A percentile compares a stretch with the other conserved stretches of the same genome.
Evolutionary conservation across 2,113 vertebrate species (phyloP).

Genomic region (Cyanoderma ruficeps): DNA sequence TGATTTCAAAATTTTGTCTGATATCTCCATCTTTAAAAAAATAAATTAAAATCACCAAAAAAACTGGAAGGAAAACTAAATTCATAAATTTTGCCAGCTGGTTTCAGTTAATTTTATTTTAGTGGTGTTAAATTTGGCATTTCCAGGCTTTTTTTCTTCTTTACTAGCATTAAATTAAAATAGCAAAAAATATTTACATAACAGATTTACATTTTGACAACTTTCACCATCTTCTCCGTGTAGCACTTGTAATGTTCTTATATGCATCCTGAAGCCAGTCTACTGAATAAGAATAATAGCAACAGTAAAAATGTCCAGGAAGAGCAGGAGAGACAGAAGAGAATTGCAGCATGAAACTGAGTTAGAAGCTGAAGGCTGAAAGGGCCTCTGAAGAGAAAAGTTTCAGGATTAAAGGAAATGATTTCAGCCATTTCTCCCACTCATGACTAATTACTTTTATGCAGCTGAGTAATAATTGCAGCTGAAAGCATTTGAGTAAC

Average conservation of each 20-base stretch:
- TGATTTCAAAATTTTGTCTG: constrained; percentile 16
- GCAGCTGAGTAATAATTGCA: constrained; percentile 3
- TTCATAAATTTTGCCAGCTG: not conserved
- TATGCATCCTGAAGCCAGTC: not conserved
- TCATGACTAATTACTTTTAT: not conserved
- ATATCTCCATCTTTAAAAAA: not conserved
- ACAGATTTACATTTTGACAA: not conserved
- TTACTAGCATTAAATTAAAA: not conserved
- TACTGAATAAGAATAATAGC: not conserved
- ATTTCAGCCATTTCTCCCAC: not conserved
- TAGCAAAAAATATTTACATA: not conserved
- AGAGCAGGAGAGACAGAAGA: not conserved
- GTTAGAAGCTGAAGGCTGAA: not conserved
- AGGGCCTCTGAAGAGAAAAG: not conserved
- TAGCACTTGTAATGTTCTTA: not conserved
- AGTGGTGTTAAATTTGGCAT: not conserved
- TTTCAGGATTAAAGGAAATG: not conserved
- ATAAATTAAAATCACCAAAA: not conserved
- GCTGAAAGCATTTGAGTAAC: not conserved
- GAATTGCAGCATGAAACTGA: not conserved
- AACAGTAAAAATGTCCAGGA: not conserved
- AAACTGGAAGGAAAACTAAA: not conserved
- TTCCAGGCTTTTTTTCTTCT: not conserved
- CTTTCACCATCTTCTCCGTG: not conserved
- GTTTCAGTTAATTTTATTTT: constrained; percentile 40